Conservation (phyloP, 37 sponge, comb jelly and placozoan species). For the Geodia barretti region DNA sequence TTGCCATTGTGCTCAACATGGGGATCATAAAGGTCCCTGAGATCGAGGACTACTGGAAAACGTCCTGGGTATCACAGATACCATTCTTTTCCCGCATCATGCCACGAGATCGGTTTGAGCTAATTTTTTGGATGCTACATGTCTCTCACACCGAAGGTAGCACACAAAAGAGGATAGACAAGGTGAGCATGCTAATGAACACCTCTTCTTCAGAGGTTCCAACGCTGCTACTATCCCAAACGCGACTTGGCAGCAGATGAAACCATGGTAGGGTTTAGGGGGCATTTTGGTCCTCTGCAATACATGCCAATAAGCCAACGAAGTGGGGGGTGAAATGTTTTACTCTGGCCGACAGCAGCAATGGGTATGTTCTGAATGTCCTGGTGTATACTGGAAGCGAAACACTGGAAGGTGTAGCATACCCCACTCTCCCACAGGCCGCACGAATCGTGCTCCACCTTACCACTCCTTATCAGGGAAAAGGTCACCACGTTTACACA, state of each 20-base stretch:
- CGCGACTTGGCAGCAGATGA: background rate
- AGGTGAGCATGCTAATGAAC: background rate
- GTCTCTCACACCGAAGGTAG: background rate
- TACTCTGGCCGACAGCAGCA: background rate
- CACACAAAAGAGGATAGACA: background rate
- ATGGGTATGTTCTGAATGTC: constrained; percentile 10
- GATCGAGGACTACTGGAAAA: constrained; percentile 1
- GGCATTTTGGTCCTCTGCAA: constrained; percentile 3
- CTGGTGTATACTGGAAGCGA: constrained; percentile 1
- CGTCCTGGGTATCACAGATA: background rate
- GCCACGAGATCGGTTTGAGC: constrained; percentile 6
- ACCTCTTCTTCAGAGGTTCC: background rate
- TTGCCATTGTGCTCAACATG: background rate
- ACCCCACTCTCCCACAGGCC: background rate
- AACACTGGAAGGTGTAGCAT: background rate
- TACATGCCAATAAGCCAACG: constrained; percentile 23
- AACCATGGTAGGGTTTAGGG: constrained; percentile 26
- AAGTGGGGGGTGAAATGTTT: constrained; percentile 19
- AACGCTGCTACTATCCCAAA: background rate
- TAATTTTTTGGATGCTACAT: constrained; percentile 3
- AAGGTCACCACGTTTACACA: background rate
- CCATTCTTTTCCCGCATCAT: background rate
- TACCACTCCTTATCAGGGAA: background rate
- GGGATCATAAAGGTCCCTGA: constrained; percentile 52
- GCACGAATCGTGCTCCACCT: background rate